phyloP scores from a whole-genome alignment of 2,797 vertebrate species.

The Molothrus aeneus region DNA sequence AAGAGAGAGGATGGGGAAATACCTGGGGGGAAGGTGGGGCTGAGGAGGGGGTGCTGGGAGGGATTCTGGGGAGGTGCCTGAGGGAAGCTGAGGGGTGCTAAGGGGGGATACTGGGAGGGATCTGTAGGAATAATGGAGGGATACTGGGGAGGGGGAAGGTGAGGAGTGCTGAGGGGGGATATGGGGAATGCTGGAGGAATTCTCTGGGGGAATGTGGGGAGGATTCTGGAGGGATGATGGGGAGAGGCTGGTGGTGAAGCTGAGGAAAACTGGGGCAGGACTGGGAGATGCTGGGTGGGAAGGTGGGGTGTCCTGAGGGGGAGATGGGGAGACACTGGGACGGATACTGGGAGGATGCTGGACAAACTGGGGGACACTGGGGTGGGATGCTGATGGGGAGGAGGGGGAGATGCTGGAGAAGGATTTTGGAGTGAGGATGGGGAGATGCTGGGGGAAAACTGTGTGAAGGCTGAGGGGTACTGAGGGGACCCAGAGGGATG shows the following conservation, averaged over 20 bases:
- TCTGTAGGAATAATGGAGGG: not conserved
- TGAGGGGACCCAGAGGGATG: not conserved
- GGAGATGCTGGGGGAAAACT: not conserved
- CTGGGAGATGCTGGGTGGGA: not conserved
- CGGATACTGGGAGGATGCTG: not conserved
- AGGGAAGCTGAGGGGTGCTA: not conserved
- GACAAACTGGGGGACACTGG: not conserved
- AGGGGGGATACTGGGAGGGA: no score
- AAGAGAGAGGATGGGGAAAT: no score
- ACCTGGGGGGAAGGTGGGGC: no score
- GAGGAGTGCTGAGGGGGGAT: no score
- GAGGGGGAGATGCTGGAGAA: not conserved
- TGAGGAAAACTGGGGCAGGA: not conserved
- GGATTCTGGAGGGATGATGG: not conserved
- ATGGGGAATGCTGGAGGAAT: no score
- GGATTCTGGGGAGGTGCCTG: not conserved
- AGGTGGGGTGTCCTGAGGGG: not conserved
- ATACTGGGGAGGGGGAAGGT: not conserved
- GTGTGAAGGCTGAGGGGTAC: not conserved
- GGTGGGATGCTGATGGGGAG: not conserved
- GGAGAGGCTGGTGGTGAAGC: no score
- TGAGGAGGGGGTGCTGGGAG: no score
- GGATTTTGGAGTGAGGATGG: not conserved
- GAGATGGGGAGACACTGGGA: not conserved
- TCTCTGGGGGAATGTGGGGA: not conserved